Percentiles rank a stretch among this genome's conserved stretches.
Evolutionary conservation across 2,113 vertebrate species (phyloP).

Genomic region (Engystomops pustulosus): DNA sequence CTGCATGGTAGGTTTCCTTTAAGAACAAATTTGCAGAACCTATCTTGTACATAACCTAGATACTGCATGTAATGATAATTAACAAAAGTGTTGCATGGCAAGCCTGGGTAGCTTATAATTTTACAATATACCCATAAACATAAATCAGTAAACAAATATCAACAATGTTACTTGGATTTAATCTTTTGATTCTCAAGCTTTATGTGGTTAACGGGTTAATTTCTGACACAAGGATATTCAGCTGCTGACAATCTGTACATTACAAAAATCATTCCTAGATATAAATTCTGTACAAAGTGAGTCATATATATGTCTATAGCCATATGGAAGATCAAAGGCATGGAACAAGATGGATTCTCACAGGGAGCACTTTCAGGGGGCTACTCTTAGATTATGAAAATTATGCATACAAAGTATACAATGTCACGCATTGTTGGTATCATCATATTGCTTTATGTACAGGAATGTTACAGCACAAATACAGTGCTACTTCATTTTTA

Average conservation of each 20-base stretch:
- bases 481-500: no score
- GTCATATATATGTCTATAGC: not conserved
- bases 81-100: no score
- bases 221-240: not conserved
- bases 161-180: not conserved
- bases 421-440: not conserved
- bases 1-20: no score
- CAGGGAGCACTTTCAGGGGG: not conserved
- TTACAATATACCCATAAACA: not conserved
- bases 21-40: no score
- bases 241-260: slow-evolving; percentile 6
- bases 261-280: not conserved
- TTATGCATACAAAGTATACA: not conserved
- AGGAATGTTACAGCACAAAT: no score
- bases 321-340: slow-evolving; percentile 25
- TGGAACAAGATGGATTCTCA: not conserved
- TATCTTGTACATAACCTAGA: no score
- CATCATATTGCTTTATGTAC: no score
- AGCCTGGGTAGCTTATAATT: no score
- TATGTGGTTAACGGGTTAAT: not conserved
- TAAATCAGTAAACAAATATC: no score
- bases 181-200: not conserved
- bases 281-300: not conserved
- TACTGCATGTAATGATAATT: no score
- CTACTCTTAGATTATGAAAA: not conserved